Conservation (phyloP, 2,888 invertebrate genomes). For the Anoplius nigerrimus region DNA sequence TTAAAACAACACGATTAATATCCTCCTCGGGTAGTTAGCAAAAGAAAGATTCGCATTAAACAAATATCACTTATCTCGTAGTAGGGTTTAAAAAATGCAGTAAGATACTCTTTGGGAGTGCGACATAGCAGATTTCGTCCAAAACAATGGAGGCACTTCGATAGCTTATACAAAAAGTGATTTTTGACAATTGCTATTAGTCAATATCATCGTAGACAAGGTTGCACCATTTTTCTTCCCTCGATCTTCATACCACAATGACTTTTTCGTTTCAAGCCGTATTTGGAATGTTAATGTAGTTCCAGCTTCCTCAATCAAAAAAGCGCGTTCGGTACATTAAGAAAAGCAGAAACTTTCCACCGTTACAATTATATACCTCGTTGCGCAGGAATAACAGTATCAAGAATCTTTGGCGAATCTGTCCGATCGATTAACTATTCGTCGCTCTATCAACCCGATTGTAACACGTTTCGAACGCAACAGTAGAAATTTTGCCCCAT, state of each 20-base stretch:
- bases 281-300: constrained; percentile 28
- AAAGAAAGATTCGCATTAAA: neutral
- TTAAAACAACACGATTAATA: too few relatives aligned
- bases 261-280: neutral
- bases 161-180: neutral
- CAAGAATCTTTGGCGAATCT: constrained; percentile 30
- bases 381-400: constrained; percentile 5
- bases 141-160: constrained; percentile 6
- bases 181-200: constrained; percentile 4
- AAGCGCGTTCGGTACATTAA: too few relatives aligned
- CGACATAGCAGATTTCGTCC: constrained; percentile 17
- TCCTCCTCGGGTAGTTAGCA: too few relatives aligned
- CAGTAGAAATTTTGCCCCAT: too few relatives aligned
- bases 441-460: constrained; percentile 11
- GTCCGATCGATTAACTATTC: neutral
- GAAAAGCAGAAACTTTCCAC: too few relatives aligned
- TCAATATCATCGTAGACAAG: constrained; percentile 1
- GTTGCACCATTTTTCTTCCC: too few relatives aligned
- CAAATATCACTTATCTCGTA: constrained; percentile 8
- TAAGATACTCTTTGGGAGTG: constrained; percentile 30
- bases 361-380: constrained; percentile 6
- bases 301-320: too few relatives aligned
- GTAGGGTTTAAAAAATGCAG: constrained; percentile 26
- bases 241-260: too few relatives aligned
- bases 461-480: neutral